Base-by-base conservation (phyloP, 1,140 invertebrate species). In the Ceratina australensis region DNA sequence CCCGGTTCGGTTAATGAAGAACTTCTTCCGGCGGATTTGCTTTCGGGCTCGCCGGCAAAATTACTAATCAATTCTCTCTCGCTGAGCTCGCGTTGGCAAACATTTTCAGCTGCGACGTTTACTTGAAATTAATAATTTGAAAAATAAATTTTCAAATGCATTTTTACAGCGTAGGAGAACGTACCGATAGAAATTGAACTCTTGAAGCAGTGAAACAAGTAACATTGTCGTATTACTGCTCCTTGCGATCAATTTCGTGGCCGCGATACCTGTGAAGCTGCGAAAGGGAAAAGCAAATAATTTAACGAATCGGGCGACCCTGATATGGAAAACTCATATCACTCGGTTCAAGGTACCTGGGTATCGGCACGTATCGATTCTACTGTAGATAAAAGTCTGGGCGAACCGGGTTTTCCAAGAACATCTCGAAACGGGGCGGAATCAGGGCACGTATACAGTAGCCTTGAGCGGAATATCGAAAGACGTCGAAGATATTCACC, bases 361-460 rank as follows among this genome's bases (percentile, higher is more conserved):
- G 33, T 42, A 42, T 42, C 33, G 33, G 50, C 24, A 15, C 69
- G 68, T 72, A 78, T 72, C 76, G 76, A 72, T 72, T 72, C 60
- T 59, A 57, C 61, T 57, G 76, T 78, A 78, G 68, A 78, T 69
- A 72, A 72, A 78, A 78, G 68, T 72, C 76, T 64, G 68, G 33
- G 24, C 42, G 59, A 5, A 49, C 10, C 20, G 47, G 20, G 52
- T n/a, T 72, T 65, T 50, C 52, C 63, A 78, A 65, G 69, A 72
- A 78, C 60, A 78, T 78, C 68, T 72, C 59, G 69, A 72, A 71
- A 72, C 52, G 68, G 33, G 33, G 12, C 33, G 50, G 76, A 78
- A 78, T 78, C 76, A 78, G 76, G 76, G 18, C 68, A 78, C 68
- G 76, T 78, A 71, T 78, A 78, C 76, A 72, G 60, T 78, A 78